phyloP scores from a whole-genome alignment of 2,797 vertebrate genomes.

The Urosaurus nigricauda region DNA sequence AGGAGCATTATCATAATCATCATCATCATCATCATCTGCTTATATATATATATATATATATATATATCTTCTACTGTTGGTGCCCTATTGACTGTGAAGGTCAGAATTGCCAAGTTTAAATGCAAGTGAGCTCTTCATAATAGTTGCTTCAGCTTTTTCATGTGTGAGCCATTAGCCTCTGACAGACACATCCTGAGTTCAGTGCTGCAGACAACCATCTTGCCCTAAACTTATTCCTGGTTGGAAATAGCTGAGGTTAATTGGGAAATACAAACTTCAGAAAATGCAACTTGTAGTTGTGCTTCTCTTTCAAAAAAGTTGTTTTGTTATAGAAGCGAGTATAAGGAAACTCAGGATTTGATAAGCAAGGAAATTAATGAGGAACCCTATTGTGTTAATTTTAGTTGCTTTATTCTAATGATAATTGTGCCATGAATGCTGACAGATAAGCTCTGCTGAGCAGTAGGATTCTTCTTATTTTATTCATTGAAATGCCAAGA shows the following conservation, averaged over 20 bases:
- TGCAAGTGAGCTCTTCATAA: background rate
- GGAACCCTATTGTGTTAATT: constrained; percentile 40
- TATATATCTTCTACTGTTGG: no score
- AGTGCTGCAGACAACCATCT: background rate
- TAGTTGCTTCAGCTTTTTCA: background rate
- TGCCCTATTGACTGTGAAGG: background rate
- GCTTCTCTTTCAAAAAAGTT: constrained; percentile 8
- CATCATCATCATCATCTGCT: no score
- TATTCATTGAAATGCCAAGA: constrained; percentile 24
- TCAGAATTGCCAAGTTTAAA: background rate
- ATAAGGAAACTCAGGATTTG: constrained; percentile 32
- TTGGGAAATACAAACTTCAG: background rate
- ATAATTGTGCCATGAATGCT: constrained; percentile 34
- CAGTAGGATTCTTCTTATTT: constrained; percentile 28
- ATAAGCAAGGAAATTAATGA: constrained; percentile 37
- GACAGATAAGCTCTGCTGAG: constrained; percentile 35
- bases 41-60: no score
- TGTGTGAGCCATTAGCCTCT: no score
- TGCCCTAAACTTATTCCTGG: background rate
- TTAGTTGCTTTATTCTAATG: constrained; percentile 37
- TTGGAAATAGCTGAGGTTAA: background rate
- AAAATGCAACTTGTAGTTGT: background rate
- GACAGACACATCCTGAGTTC: background rate
- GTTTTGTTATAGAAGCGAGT: constrained; percentile 18
- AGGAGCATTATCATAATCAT: no score